Evolutionary conservation across 2,113 vertebrate species (phyloP).

Genomic region (Oplegnathus fasciatus): DNA sequence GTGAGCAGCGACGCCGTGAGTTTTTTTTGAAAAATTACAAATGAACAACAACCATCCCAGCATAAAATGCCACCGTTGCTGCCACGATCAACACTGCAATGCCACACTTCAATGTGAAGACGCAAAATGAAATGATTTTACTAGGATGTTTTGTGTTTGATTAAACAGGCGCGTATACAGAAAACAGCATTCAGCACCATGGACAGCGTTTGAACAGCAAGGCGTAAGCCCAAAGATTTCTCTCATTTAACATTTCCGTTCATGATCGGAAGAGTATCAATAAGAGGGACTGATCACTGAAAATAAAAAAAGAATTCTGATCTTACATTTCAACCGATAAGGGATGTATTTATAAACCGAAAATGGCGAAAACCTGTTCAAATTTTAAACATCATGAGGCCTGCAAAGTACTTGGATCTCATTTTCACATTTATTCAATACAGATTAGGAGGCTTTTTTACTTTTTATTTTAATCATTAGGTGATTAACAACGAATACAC

Average conservation of each 20-base stretch:
- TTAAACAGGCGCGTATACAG: accelerated
- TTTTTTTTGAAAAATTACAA: constrained; percentile 43
- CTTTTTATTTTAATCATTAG: neutral
- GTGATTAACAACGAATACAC: neutral
- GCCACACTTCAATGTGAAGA: accelerated
- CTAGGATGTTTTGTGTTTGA: neutral
- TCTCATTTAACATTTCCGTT: accelerated
- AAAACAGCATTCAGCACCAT: constrained; percentile 13
- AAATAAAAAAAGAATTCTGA: accelerated
- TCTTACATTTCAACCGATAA: too few relatives aligned
- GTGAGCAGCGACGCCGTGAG: constrained; percentile 71
- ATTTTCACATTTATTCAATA: neutral
- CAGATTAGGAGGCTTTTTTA: accelerated
- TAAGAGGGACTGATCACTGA: neutral
- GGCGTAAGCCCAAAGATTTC: accelerated
- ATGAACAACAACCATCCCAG: accelerated
- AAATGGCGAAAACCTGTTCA: neutral
- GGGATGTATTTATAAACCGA: neutral
- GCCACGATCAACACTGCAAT: accelerated
- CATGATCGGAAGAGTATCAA: neutral
- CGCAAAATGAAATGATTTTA: neutral
- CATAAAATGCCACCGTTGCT: accelerated
- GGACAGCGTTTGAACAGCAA: neutral
- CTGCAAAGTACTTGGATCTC: neutral
- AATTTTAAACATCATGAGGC: neutral